phyloP scores from a whole-genome alignment of 2,797 vertebrate species.

The Coilia nasus region DNA sequence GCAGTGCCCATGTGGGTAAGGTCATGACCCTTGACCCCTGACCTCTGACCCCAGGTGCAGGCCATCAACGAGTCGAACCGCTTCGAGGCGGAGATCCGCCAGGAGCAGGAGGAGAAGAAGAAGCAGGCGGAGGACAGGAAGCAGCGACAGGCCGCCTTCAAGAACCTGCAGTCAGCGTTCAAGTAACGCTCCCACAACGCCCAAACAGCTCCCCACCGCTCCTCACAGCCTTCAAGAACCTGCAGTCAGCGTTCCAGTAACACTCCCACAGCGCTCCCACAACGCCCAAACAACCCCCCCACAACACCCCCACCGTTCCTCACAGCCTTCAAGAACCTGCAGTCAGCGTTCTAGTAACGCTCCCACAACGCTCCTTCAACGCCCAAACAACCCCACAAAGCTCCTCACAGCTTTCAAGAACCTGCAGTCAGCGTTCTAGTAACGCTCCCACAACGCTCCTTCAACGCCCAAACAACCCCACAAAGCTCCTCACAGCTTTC shows the following conservation, averaged over 20 bases:
- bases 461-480: constrained; percentile 76
- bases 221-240: constrained; percentile 83
- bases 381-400: no score
- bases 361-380: background rate
- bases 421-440: constrained; percentile 87
- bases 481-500: constrained; percentile 73
- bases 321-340: constrained; percentile 81
- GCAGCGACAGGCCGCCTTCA: constrained; percentile 89
- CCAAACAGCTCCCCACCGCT: background rate
- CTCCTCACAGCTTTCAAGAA: constrained; percentile 77
- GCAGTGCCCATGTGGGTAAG: no score
- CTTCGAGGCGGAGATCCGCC: constrained; percentile 92
- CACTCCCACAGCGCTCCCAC: background rate
- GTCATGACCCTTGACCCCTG: no score
- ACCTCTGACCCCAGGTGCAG: constrained; percentile 76
- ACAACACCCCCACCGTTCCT: no score
- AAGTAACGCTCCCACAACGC: constrained; percentile 62
- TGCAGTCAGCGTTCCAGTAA: constrained; percentile 49
- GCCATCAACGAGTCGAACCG: constrained; percentile 86
- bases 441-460: constrained; percentile 38
- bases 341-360: constrained; percentile 84
- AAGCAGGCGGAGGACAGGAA: constrained; percentile 89
- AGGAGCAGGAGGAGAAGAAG: constrained; percentile 92
- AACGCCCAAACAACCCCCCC: constrained; percentile 76
- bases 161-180: constrained; percentile 88